Evolutionary conservation across 1,140 invertebrate species (phyloP), one percentile per base, ranked within the genome.

Genomic region (Forficula auricularia): DNA sequence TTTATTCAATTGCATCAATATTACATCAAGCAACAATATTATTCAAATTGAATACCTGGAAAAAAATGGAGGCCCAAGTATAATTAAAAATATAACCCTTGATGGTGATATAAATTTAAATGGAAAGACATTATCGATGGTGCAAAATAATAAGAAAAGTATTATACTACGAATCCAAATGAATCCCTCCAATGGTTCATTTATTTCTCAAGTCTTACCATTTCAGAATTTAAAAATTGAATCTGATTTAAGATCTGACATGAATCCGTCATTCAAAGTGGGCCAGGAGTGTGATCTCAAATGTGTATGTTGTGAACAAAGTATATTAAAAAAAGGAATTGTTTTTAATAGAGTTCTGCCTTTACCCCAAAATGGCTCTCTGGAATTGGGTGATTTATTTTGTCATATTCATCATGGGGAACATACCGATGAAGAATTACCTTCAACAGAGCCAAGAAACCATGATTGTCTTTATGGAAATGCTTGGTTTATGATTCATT

Each of bases 241-340:
- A 10, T 1, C 22, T 14, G 20, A 15, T 37, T 1, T 1, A 12
- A 27, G 8, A 10, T 12, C 9, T 2, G 1, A n/a, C 8, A 32
- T 22, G 18, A 10, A 19, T 12, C 39, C 44, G 1, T 13, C 12
- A 13, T 19, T 46, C 35, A 1, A 6, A 16, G 13, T 15, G 18
- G 15, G 22, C 18, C 20, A 3, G 13, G n/a, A 30, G 12, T 36
- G 20, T 31, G 4, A 16, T 12, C 14, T 46, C 14, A n/a, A 33
- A 10, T 46, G 44, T 42, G 18, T 36, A 13, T 46, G 44, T 33
- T 46, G 44, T 42, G 44, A 39, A 13, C 34, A 42, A 8, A 15
- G 22, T 14, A 10, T 46, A 7, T 41, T 32, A 18, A 20, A 27
- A 34, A 19, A 40, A 6, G 20, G 22, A 36, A 12, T 36, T 2